Evolutionary conservation across 1,140 invertebrate genomes (phyloP), one percentile per base, ranked within the genome.

Genomic region (Marisa cornuarietis): DNA sequence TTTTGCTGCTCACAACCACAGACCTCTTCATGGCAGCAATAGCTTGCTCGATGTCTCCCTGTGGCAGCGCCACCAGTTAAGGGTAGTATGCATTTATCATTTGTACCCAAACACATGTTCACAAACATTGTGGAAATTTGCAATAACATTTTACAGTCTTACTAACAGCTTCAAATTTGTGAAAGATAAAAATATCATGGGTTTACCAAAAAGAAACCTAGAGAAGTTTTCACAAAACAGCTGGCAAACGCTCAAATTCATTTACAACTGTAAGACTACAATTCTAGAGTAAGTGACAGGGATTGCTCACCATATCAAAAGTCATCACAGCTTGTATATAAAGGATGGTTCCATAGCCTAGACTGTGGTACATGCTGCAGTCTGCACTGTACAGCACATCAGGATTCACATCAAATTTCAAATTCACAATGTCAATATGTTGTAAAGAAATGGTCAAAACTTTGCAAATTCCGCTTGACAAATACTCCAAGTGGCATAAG

Each of bases 321-420:
- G 97, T 99, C 86, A 99, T 93, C 83, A 97, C 94, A 1, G 97
- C 97, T 90, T 98, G 96, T 11, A 99, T 93, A 88, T 96, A 98
- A 81, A 95, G 92, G 88, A 99, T 97, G 22, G 97, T 96, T 3
- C 95, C 94, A 82, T 95, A 94, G 1, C 97, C 97, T n/a, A 98
- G 90, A 1, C 97, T 94, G 91, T 98, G 97, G 88, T 99, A 99
- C 91, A 98, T 94, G 83, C 96, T 98, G 61, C 92, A 93, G 58
- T 94, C 92, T 24, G 95, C 94, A 93, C 95, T 96, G 88, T 80
- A 92, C 92, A 85, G 63, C 31, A n/a, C 49, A 54, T 52, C 8
- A 54, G 54, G 9, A 58, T 58, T 18, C 31, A 42, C 31, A 42
- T 58, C 54, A 58, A 58, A 58, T 18, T 58, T 58, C 71, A 72